Evolutionary conservation across 2,888 invertebrate genomes (phyloP), one percentile per base, ranked within the genome.

Genomic region (Amphipyra berbera): DNA sequence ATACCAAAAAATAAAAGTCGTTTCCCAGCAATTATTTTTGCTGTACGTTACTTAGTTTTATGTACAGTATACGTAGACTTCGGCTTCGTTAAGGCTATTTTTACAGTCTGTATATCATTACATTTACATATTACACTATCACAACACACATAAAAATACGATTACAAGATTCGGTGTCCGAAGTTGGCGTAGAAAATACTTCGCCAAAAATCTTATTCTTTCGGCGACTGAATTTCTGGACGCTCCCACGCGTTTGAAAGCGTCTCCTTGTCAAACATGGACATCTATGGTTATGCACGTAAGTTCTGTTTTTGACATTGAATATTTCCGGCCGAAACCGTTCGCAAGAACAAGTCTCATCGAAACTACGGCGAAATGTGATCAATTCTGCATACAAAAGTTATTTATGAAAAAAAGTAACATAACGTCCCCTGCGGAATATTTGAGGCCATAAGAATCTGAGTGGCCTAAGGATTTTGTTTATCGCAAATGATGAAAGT

Each of bases 381-480:
- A 58, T 13, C 8, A 52, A 37, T 15, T 73, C 73, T 73, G 67
- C 15, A 63, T 63, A 61, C 62, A 76, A 73, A 76, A 49, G 8
- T 14, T 0, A n/a, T 61, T 55, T 53, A 58, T 73, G 52, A 77
- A 58, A 55, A 61, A 44, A 48, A 9, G 45, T 4, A 14, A 41
- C 1, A 9, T 8, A 48, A 35, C 21, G 0, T 40, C 10, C 40
- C n/a, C 13, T 15, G 14, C 15, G 2, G 7, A 6, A 15, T 15
- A 6, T 12, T n/a, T n/a, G n/a, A n/a, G n/a, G n/a, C n/a, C n/a
- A n/a, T n/a, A n/a, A n/a, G n/a, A n/a, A n/a, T n/a, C n/a, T n/a
- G n/a, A n/a, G n/a, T n/a, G n/a, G n/a, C n/a, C n/a, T n/a, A n/a
- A n/a, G n/a, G n/a, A n/a, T n/a, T n/a, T n/a, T n/a, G n/a, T n/a